Evolutionary conservation across 2,888 invertebrate species (phyloP), one percentile per base, ranked within the genome.

Genomic region (Tinea pellionella): DNA sequence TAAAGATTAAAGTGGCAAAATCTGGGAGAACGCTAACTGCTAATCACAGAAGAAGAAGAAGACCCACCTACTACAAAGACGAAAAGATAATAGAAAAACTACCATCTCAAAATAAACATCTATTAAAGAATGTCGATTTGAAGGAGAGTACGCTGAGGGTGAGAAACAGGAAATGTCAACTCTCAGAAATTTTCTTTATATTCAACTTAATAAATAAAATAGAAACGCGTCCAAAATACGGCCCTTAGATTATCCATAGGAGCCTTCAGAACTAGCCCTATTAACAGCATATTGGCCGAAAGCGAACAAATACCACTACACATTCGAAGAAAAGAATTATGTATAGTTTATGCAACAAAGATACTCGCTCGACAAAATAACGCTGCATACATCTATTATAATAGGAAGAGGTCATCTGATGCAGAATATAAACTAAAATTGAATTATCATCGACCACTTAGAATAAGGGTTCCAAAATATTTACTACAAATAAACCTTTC

Each of bases 81-180:
- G 59, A 58, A 0, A 61, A 63, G 4, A 60, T 64, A 0, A 8
- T 59, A 0, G 59, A 63, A 43, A 55, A 51, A 12, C 9, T 63
- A 4, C 18, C 13, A 12, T 58, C 41, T 0, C 65, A 66, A 13
- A 65, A 64, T 53, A 53, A 60, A 37, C 51, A 62, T 2, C 59
- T 63, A 0, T n/a, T 61, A 37, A 29, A 55, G 6, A 62, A 47
- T 11, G 19, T 63, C 11, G 60, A 41, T 0, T 19, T 11, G 8
- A 56, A 30, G 8, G 61, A 65, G 15, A 6, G 16, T 0, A 42
- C 11, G 0, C 24, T 65, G 0, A 53, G 60, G 2, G 63, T 66
- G 0, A 30, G 57, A 1, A 67, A 65, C 53, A 60, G 68, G 11
- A 64, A 65, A n/a, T n/a, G n/a, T n/a, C n/a, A n/a, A n/a, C n/a